Evolutionary conservation across 92 coral and sea anemone genomes (phyloP).

Genomic region (Ricordea florida): DNA sequence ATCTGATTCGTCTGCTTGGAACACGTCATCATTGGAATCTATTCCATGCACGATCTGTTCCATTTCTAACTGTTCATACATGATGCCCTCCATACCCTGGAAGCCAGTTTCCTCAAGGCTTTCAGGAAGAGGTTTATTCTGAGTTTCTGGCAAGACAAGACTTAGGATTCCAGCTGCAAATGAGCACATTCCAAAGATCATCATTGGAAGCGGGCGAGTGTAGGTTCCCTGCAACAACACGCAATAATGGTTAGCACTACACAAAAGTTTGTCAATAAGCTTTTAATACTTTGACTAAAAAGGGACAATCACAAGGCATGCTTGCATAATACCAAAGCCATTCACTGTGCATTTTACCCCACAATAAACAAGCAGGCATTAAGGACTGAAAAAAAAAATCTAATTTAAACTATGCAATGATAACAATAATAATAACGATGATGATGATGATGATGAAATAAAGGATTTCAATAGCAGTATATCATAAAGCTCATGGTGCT

Average conservation of each 20-base stretch:
- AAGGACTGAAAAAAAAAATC: too few relatives aligned
- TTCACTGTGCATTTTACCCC: too few relatives aligned
- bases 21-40: slow-evolving; percentile 55
- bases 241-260: too few relatives aligned
- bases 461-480: too few relatives aligned
- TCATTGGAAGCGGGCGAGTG: slow-evolving; percentile 93
- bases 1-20: slow-evolving; percentile 83
- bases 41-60: slow-evolving; percentile 55
- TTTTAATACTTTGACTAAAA: neutral
- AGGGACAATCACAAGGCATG: too few relatives aligned
- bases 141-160: slow-evolving; percentile 85
- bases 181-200: slow-evolving; percentile 91
- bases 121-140: slow-evolving; percentile 92
- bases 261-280: too few relatives aligned
- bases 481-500: too few relatives aligned
- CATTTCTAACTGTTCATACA: slow-evolving; percentile 77
- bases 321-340: too few relatives aligned
- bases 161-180: slow-evolving; percentile 87
- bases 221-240: slow-evolving; percentile 94
- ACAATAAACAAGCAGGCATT: too few relatives aligned
- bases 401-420: too few relatives aligned
- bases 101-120: slow-evolving; percentile 87
- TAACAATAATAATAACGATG: too few relatives aligned
- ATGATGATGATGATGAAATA: too few relatives aligned
- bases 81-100: slow-evolving; percentile 49